These are phyloP conservation scores for Leucoptera coffeella DNA, from an alignment of 2,888 invertebrate species.

Conservation along the genomic window DNA sequence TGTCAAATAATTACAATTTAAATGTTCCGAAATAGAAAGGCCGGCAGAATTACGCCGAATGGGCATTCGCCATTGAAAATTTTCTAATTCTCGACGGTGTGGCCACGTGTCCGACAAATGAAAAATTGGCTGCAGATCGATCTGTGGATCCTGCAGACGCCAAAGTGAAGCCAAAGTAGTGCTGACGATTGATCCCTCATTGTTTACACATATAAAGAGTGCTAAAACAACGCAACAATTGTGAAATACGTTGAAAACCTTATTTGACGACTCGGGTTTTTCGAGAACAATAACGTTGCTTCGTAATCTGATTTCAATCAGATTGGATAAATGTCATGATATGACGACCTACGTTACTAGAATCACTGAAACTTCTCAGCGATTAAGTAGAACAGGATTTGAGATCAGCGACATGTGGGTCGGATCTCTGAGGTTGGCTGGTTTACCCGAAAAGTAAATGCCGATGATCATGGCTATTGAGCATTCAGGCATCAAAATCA, in stretches of 20 bases:
- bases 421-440: slow-evolving; percentile 2
- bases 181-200: slow-evolving; percentile 2
- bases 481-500: slow-evolving; percentile 1
- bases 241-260: slow-evolving; percentile 1
- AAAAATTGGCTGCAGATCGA: too few relatives aligned
- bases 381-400: slow-evolving; percentile 2
- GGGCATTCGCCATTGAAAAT: too few relatives aligned
- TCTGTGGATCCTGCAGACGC: too few relatives aligned
- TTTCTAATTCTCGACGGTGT: too few relatives aligned
- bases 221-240: not conserved
- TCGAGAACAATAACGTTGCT: slow-evolving; percentile 1
- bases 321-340: slow-evolving; percentile 1
- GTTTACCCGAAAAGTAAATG: slow-evolving; percentile 1
- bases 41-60: too few relatives aligned
- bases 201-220: slow-evolving; percentile 1
- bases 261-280: slow-evolving; percentile 3
- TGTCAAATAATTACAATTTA: too few relatives aligned
- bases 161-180: slow-evolving; percentile 1
- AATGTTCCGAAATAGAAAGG: too few relatives aligned
- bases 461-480: slow-evolving; percentile 4
- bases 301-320: slow-evolving; percentile 1
- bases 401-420: slow-evolving; percentile 2
- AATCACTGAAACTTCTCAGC: slow-evolving; percentile 2
- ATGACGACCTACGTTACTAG: slow-evolving; percentile 3
- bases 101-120: too few relatives aligned